Evolutionary conservation across 2,888 invertebrate species (phyloP).

Genomic region (Pheosia tremula): DNA sequence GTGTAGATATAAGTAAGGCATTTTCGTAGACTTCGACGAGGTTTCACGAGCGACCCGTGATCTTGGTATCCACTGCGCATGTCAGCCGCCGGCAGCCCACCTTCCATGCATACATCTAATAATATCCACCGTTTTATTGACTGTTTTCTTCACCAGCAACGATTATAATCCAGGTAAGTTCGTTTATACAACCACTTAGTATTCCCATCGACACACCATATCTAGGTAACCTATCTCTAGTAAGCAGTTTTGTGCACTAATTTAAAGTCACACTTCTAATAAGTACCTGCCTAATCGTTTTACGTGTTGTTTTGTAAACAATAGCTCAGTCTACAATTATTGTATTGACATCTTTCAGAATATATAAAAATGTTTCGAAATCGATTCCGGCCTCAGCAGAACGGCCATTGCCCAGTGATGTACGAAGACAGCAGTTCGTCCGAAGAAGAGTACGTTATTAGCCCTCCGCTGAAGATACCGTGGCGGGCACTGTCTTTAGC

Average conservation of each 20-base stretch:
- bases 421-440: conserved; percentile 80
- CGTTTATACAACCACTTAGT: neutral
- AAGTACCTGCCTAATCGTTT: no score
- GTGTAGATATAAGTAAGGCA: no score
- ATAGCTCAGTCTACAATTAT: no score
- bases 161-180: neutral
- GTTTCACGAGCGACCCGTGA: no score
- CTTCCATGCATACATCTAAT: neutral
- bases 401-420: conserved; percentile 73
- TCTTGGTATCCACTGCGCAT: neutral
- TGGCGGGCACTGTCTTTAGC: conserved; percentile 90
- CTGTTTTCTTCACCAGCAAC: neutral
- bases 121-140: conserved; percentile 1
- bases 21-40: no score
- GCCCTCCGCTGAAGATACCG: conserved; percentile 85
- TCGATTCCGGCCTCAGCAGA: conserved; percentile 54
- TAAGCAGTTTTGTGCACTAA: no score
- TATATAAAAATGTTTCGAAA: conserved; percentile 1
- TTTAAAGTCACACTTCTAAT: no score
- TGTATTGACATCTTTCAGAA: neutral
- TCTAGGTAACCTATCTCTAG: no score
- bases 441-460: conserved; percentile 83
- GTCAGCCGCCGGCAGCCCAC: neutral
- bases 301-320: no score
- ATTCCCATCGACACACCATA: no score